Evolutionary conservation across 2,888 invertebrate species (phyloP).

Genomic region (Drosophila dives): DNA sequence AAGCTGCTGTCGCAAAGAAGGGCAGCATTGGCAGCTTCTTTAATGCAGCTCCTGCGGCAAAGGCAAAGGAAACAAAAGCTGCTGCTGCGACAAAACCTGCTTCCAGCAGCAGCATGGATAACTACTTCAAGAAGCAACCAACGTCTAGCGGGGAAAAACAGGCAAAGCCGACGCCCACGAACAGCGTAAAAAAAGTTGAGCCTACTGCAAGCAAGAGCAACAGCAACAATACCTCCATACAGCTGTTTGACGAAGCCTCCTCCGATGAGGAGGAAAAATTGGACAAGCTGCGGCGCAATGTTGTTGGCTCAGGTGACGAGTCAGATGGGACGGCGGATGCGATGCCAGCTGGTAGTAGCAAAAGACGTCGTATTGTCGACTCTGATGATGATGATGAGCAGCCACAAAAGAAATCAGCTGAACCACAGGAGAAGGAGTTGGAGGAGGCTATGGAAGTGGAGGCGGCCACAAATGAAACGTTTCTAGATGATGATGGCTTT

Average conservation of each 20-base stretch:
- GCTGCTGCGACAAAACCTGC: constrained; percentile 42
- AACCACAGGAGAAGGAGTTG: constrained; percentile 49
- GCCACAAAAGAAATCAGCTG: constrained; percentile 65
- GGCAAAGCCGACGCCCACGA: constrained; percentile 31
- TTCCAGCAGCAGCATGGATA: constrained; percentile 55
- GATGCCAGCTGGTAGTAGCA: constrained; percentile 39
- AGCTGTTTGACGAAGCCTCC: constrained; percentile 76
- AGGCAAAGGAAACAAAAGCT: constrained; percentile 55
- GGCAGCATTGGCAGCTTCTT: constrained; percentile 78
- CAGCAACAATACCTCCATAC: constrained; percentile 71
- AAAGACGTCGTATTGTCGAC: constrained; percentile 82
- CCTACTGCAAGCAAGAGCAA: constrained; percentile 22
- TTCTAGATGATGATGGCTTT: constrained; percentile 83
- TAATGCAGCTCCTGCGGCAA: constrained; percentile 46
- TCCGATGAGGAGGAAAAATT: constrained; percentile 83
- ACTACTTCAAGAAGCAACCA: constrained; percentile 63
- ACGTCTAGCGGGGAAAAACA: constrained; percentile 16
- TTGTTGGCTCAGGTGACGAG: constrained; percentile 69
- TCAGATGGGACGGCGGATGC: constrained; percentile 34
- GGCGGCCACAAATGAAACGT: constrained; percentile 72
- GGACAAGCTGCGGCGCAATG: constrained; percentile 75
- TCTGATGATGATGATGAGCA: constrained; percentile 82
- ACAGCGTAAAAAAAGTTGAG: constrained; percentile 34
- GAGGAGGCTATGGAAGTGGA: constrained; percentile 35
- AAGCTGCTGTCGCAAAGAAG: constrained; percentile 56